These are phyloP conservation scores for Germaria angustata DNA, from an alignment of 2,888 invertebrate genomes.

Conservation along the genomic window DNA sequence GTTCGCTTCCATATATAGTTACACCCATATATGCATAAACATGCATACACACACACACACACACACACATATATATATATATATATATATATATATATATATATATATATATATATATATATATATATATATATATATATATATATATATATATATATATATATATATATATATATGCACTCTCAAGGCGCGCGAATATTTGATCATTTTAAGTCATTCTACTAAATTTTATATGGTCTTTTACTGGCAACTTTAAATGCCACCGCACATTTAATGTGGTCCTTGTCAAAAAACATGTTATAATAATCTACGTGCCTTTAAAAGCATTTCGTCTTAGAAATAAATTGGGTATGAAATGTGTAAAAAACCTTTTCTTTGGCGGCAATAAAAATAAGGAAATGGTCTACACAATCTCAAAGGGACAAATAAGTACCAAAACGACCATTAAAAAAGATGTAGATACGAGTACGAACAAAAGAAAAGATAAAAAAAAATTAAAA, in stretches of 20 bases:
- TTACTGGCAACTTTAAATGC: slow-evolving; percentile 48
- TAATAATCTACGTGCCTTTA: slow-evolving; percentile 59
- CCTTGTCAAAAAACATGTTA: slow-evolving; percentile 23
- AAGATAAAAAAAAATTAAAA: background rate
- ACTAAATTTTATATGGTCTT: too few relatives aligned
- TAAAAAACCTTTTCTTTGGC: slow-evolving; percentile 47
- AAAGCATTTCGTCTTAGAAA: background rate
- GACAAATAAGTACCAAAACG: slow-evolving; percentile 12
- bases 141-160: too few relatives aligned
- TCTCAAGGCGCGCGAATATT: background rate
- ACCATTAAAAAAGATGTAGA: slow-evolving; percentile 45
- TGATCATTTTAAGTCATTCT: background rate
- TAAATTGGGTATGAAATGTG: slow-evolving; percentile 52
- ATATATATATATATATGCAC: too few relatives aligned
- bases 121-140: too few relatives aligned
- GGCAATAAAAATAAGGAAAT: slow-evolving; percentile 2
- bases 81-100: too few relatives aligned
- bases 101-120: too few relatives aligned
- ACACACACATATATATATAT: too few relatives aligned
- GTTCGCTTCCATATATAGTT: too few relatives aligned
- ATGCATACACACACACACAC: too few relatives aligned
- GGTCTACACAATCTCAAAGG: slow-evolving; percentile 21
- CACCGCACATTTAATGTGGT: background rate
- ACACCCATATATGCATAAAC: too few relatives aligned
- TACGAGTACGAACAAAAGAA: slow-evolving; percentile 56